phyloP scores from a whole-genome alignment of 92 coral and sea anemone genomes.

The Zoanthus sansibaricus region DNA sequence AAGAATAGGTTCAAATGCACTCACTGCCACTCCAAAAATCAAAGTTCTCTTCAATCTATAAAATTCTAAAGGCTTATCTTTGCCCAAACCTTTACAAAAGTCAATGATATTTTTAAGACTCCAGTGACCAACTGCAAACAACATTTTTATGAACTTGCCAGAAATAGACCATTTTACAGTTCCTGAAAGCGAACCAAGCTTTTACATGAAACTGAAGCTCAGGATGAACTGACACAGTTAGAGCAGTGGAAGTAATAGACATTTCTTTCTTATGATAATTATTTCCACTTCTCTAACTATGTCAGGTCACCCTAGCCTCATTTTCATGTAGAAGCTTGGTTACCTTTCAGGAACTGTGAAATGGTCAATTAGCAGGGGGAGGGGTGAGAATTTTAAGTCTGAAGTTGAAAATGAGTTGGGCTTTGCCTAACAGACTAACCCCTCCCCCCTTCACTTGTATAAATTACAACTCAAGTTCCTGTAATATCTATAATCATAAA shows the following conservation, averaged over 20 bases:
- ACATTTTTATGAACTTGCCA: neutral
- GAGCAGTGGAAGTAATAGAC: too few relatives aligned
- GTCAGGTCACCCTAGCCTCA: too few relatives aligned
- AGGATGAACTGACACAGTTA: too few relatives aligned
- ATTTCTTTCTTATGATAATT: too few relatives aligned
- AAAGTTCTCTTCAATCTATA: neutral
- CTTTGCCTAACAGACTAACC: neutral
- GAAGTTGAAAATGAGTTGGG: neutral
- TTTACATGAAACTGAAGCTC: too few relatives aligned
- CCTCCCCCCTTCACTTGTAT: neutral
- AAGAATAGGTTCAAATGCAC: neutral
- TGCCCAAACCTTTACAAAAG: neutral
- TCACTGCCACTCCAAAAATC: conserved; percentile 17
- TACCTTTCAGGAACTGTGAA: too few relatives aligned
- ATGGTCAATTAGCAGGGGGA: neutral
- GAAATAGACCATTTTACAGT: neutral
- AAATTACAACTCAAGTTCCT: too few relatives aligned
- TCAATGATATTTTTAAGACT: neutral
- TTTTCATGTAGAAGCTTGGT: too few relatives aligned
- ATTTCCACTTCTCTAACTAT: too few relatives aligned
- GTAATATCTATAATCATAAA: too few relatives aligned
- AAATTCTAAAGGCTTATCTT: neutral
- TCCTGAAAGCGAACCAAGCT: too few relatives aligned
- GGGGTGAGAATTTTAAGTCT: neutral
- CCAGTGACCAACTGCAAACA: conserved; percentile 10